Conservation (phyloP, 1,140 invertebrate species). For the Ericerus pela region DNA sequence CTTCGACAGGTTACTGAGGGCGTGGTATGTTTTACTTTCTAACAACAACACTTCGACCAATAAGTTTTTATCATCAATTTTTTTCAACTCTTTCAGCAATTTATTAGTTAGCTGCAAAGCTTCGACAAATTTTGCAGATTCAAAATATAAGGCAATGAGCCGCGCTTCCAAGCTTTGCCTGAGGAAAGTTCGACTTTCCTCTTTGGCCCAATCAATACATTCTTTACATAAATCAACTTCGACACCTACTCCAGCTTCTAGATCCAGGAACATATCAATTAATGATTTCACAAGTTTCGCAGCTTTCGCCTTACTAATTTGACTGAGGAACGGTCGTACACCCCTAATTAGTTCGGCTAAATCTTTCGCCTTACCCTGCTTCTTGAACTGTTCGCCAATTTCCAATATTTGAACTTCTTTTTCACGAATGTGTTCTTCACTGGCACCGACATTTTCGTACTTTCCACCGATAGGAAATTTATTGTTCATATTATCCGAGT, state of each 20-base stretch:
- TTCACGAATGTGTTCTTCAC: conserved; percentile 63
- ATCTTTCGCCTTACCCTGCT: conserved; percentile 84
- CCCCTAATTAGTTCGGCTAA: conserved; percentile 84
- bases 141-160: conserved; percentile 86
- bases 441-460: conserved; percentile 38
- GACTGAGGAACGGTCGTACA: conserved; percentile 80
- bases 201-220: conserved; percentile 98
- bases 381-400: conserved; percentile 75
- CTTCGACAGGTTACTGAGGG: conserved; percentile 89
- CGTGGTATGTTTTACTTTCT: conserved; percentile 98
- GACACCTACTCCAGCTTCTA: conserved; percentile 84
- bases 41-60: conserved; percentile 91
- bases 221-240: conserved; percentile 83
- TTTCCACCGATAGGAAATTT: conserved; percentile 2
- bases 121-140: conserved; percentile 77
- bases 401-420: conserved; percentile 84
- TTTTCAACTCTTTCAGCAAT: conserved; percentile 88
- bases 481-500: conserved; percentile 51
- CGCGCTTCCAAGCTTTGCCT: conserved; percentile 89
- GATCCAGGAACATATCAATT: conserved; percentile 93
- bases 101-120: conserved; percentile 67
- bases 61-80: conserved; percentile 97
- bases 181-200: conserved; percentile 91
- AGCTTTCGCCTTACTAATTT: conserved; percentile 97
- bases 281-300: conserved; percentile 91